Evolutionary conservation across 1,140 invertebrate genomes (phyloP).

Genomic region (Saccostrea echinata): DNA sequence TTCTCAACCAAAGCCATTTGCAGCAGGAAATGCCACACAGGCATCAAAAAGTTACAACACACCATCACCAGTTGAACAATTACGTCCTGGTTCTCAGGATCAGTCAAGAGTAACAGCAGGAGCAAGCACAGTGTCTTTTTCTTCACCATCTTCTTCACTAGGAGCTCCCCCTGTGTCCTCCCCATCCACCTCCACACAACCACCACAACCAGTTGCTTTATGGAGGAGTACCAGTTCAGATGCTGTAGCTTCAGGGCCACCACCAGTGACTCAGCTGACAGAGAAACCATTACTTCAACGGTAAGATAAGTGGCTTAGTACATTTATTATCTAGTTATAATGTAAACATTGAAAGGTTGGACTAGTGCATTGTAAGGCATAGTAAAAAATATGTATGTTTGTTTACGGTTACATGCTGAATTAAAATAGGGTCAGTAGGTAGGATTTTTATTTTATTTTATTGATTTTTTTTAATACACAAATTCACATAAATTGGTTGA

Average conservation of each 20-base stretch:
- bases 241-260: background rate
- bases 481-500: too few relatives aligned
- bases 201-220: constrained; percentile 22
- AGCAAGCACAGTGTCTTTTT: constrained; percentile 7
- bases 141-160: constrained; percentile 4
- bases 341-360: too few relatives aligned
- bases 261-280: background rate
- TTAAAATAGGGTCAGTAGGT: too few relatives aligned
- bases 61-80: constrained; percentile 12
- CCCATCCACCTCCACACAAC: background rate
- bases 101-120: constrained; percentile 21
- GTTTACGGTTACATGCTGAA: too few relatives aligned
- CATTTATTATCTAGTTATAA: too few relatives aligned
- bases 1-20: constrained; percentile 52
- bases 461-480: too few relatives aligned
- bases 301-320: background rate
- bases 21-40: constrained; percentile 46
- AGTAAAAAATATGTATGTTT: too few relatives aligned
- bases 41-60: constrained; percentile 34
- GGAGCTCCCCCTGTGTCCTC: background rate
- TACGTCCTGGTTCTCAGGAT: background rate
- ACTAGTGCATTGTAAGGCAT: too few relatives aligned
- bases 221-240: constrained; percentile 31
- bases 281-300: background rate
- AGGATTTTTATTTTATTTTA: too few relatives aligned